A percentile compares a stretch with the other conserved stretches of the same genome.
Conservation (phyloP, 2,113 vertebrate genomes). For the Lichenostomus cassidix region DNA sequence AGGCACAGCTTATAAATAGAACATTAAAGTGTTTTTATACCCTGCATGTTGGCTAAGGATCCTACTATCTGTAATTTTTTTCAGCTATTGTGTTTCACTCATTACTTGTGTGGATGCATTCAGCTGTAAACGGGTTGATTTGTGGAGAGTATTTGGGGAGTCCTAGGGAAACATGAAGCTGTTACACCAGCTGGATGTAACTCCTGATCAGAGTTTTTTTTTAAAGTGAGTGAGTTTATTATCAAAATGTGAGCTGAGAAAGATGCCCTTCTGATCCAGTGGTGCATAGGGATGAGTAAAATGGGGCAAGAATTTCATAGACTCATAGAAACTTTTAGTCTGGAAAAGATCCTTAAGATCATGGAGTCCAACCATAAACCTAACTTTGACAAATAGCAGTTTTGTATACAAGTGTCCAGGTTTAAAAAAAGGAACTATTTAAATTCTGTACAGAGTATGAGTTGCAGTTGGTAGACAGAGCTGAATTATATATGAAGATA, state of each 20-base stretch:
- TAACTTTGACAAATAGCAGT: neutral
- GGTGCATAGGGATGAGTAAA: neutral
- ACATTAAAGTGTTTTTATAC: constrained; percentile 11
- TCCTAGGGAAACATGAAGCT: neutral
- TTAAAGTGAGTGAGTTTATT: neutral
- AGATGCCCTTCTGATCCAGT: neutral
- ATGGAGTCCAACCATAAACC: neutral
- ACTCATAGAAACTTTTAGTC: neutral
- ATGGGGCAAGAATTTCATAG: neutral
- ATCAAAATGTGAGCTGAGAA: neutral
- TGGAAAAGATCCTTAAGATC: neutral
- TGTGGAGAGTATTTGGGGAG: neutral
- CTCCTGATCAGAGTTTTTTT: neutral
- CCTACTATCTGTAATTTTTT: neutral
- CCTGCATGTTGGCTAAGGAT: neutral
- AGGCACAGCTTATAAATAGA: constrained; percentile 1
- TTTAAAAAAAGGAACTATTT: neutral
- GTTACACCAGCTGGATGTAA: neutral
- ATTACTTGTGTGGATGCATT: neutral
- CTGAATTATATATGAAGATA: constrained; percentile 6
- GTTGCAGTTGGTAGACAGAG: neutral
- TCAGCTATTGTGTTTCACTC: neutral
- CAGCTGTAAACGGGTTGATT: neutral
- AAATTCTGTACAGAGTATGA: neutral
- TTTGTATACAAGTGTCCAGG: neutral